These are phyloP conservation scores for Macrobrachium rosenbergii DNA, from an alignment of 1,140 invertebrate genomes.

Conservation along the genomic window DNA sequence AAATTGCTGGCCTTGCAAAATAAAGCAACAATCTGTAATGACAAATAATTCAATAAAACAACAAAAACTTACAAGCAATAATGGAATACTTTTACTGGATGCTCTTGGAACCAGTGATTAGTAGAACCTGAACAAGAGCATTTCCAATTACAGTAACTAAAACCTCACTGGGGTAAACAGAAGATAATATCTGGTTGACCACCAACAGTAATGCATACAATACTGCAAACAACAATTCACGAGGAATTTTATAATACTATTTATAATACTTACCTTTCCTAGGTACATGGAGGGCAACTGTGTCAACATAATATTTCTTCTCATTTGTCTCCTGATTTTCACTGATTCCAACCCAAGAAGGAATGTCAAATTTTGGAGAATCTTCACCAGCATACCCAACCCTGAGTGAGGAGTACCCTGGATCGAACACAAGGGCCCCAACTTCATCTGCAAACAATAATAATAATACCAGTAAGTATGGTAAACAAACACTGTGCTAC, in stretches of 20 bases:
- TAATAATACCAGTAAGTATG: background rate
- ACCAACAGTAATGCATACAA: background rate
- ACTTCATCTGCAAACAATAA: slow-evolving; percentile 85
- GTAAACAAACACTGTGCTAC: background rate
- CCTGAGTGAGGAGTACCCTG: slow-evolving; percentile 89
- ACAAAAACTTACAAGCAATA: no score
- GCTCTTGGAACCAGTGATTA: no score
- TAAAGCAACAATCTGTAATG: no score
- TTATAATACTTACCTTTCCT: slow-evolving; percentile 77
- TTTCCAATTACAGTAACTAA: no score
- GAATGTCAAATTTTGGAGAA: slow-evolving; percentile 92
- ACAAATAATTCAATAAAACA: no score
- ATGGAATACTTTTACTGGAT: no score
- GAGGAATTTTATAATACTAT: background rate
- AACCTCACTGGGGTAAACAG: no score
- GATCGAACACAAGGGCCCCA: slow-evolving; percentile 96
- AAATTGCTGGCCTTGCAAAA: no score
- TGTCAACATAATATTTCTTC: slow-evolving; percentile 86
- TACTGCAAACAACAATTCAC: background rate
- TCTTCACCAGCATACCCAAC: slow-evolving; percentile 93
- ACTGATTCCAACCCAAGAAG: slow-evolving; percentile 83
- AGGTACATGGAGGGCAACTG: slow-evolving; percentile 87
- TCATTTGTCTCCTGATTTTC: slow-evolving; percentile 74
- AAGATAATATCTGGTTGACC: no score
- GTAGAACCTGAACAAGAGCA: no score